phyloP scores from a whole-genome alignment of 1,140 invertebrate species.

The Geopemphigus sp. region DNA sequence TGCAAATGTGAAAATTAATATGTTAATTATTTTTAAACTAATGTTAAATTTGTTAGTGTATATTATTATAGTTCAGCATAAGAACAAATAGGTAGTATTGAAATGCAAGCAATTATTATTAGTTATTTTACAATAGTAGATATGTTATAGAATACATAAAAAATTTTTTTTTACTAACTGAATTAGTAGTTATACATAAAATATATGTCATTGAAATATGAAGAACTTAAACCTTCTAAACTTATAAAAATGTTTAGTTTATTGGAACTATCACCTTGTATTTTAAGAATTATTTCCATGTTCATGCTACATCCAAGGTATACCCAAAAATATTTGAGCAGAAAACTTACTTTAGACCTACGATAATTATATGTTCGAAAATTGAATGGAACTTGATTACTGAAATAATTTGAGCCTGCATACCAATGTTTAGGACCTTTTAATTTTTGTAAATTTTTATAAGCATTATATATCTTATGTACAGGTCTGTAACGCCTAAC shows the following conservation, averaged over 20 bases:
- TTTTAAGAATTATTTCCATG: not conserved
- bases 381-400: conserved; percentile 42
- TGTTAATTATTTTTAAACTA: not conserved
- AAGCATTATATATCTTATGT: conserved; percentile 35
- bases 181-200: not conserved
- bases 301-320: conserved; percentile 8
- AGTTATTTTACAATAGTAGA: too few relatives aligned
- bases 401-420: conserved; percentile 38
- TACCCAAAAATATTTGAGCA: conserved; percentile 24
- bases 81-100: not conserved
- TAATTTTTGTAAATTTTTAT: conserved; percentile 40
- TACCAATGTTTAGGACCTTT: conserved; percentile 36
- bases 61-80: not conserved
- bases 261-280: conserved; percentile 5
- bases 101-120: not conserved
- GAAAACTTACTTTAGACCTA: conserved; percentile 45
- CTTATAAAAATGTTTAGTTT: not conserved
- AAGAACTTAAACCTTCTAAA: not conserved
- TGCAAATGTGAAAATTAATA: conserved; percentile 12
- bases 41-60: not conserved
- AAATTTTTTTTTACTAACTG: not conserved
- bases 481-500: conserved; percentile 37
- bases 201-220: not conserved
- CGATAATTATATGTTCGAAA: conserved; percentile 47
- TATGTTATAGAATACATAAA: not conserved